Evolutionary conservation across 1,140 invertebrate species (phyloP).

Genomic region (Neodiprion lecontei): DNA sequence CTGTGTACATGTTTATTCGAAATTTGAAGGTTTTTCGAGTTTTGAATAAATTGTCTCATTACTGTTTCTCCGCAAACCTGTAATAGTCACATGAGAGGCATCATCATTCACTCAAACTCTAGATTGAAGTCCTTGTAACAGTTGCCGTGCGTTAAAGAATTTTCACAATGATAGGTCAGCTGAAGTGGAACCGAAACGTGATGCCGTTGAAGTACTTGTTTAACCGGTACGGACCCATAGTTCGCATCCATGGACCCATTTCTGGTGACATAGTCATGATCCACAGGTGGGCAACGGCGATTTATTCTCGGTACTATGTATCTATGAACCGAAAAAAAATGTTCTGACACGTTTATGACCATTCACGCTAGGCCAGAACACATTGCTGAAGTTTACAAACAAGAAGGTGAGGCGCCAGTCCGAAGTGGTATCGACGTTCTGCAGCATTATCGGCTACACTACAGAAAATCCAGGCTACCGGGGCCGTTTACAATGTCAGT

Average conservation of each 20-base stretch:
- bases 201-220: conserved; percentile 63
- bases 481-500: conserved; percentile 67
- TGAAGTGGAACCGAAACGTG: conserved; percentile 54
- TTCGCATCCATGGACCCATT: conserved; percentile 67
- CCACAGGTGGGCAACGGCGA: conserved; percentile 38
- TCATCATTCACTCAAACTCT: neutral
- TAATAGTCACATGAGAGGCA: too few species aligned
- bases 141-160: conserved; percentile 20
- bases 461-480: conserved; percentile 62
- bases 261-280: conserved; percentile 67
- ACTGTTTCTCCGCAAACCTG: neutral
- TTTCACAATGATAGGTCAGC: conserved; percentile 43
- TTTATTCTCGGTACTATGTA: neutral
- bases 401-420: conserved; percentile 65
- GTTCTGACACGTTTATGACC: neutral
- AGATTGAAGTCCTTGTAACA: neutral
- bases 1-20: conserved; percentile 40
- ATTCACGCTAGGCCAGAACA: conserved; percentile 63
- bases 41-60: conserved; percentile 3
- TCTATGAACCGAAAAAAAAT: conserved; percentile 10
- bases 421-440: conserved; percentile 68
- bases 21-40: conserved; percentile 33
- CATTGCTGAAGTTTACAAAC: conserved; percentile 65
- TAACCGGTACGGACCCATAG: conserved; percentile 69
- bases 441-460: conserved; percentile 66